Evolutionary conservation across 2,797 vertebrate genomes (phyloP), one percentile per base, ranked within the genome.

Genomic region (Notolabrus celidotus): DNA sequence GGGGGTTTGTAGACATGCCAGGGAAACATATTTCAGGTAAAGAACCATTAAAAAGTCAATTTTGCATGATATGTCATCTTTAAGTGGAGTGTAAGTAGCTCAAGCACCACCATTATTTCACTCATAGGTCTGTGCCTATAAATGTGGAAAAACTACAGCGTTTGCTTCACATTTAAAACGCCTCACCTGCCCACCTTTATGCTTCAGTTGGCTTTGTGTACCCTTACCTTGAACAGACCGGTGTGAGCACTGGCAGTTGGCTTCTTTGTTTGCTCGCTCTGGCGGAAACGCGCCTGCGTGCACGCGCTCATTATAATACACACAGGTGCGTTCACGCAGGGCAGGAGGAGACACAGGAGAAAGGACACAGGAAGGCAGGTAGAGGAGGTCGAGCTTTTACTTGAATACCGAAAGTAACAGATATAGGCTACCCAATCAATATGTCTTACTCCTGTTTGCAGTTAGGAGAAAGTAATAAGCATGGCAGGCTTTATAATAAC

Each of bases 251-350:
- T n/a, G 45, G 15, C 11, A 22, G 17, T 6, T 6, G 1, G 2
- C 4, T 16, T 31, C 71, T 74, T 79, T 74, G 79, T 83, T 67
- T 64, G 33, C 45, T 5, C 0, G 11, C 10, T 12, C 1, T 2
- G 22, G 23, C 36, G 43, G 33, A 8, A 1, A 17, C 74, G 73
- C 85, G 88, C 88, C 1, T 71, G 54, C 79, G 85, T 68, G 46
- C 20, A 0, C 36, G 81, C 68, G 71, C 76, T 31, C 45, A 53
- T 64, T 63, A 20, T 67, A n/a, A n/a, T 5, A 4, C 4, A 12
- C 4, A 4, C 6, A 14, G 10, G 34, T 36, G 12, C 33, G 33
- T 8, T 14, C 14, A 55, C n/a, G 4, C 77, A 86, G 84, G 85
- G 8, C 42, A 17, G 14, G 11, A 12, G 34, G n/a, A n/a, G n/a